Conservation (phyloP, 2,888 invertebrate genomes). For the Leptopterna dolabrata region DNA sequence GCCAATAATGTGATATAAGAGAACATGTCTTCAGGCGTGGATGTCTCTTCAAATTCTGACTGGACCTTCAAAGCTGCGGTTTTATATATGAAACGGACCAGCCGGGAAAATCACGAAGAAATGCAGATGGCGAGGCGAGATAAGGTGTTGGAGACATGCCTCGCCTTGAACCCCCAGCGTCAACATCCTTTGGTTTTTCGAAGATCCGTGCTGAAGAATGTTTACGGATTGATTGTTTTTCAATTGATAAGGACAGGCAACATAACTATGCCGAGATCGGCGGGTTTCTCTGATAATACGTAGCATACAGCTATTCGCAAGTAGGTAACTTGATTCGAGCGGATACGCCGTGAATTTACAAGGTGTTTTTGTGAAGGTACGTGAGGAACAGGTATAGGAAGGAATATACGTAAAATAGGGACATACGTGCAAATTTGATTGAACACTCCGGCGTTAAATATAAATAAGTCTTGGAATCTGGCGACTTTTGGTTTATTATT, state of each 20-base stretch:
- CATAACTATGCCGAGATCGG: background rate
- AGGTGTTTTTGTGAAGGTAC: too few relatives aligned
- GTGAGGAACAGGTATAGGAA: too few relatives aligned
- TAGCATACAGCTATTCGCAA: too few relatives aligned
- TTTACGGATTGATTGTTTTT: background rate
- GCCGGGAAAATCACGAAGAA: background rate
- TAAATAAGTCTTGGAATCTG: too few relatives aligned
- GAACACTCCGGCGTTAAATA: too few relatives aligned
- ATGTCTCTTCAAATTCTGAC: background rate
- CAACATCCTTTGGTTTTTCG: background rate
- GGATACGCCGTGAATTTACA: too few relatives aligned
- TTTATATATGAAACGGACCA: background rate
- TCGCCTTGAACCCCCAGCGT: background rate
- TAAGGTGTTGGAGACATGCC: background rate
- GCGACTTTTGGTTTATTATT: too few relatives aligned
- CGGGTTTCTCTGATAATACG: background rate
- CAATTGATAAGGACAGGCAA: background rate
- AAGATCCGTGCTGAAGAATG: background rate
- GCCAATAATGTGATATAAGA: background rate
- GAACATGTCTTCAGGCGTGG: background rate
- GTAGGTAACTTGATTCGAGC: too few relatives aligned
- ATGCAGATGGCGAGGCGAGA: background rate
- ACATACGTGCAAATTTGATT: too few relatives aligned
- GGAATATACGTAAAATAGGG: too few relatives aligned
- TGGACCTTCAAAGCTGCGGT: background rate